phyloP scores from a whole-genome alignment of 2,888 invertebrate genomes.

The Epinotia nisella region DNA sequence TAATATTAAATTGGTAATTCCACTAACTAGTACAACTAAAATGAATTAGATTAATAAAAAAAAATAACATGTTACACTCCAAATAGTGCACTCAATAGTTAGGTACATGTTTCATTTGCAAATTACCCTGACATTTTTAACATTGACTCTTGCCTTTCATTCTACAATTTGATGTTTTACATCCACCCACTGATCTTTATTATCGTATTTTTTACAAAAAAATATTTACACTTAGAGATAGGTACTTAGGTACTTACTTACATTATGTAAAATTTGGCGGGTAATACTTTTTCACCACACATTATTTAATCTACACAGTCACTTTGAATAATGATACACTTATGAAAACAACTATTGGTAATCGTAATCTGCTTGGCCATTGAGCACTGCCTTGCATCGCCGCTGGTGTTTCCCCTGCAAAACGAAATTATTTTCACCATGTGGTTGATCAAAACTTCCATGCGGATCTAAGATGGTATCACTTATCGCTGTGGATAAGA shows the following conservation, averaged over 20 bases:
- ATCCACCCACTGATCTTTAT: slow-evolving; percentile 44
- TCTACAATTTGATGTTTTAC: slow-evolving; percentile 56
- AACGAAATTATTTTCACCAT: slow-evolving; percentile 47
- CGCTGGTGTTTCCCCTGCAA: slow-evolving; percentile 92
- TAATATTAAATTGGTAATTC: neutral
- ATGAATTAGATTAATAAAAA: neutral
- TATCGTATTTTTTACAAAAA: slow-evolving; percentile 26
- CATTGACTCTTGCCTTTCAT: slow-evolving; percentile 60
- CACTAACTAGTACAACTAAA: neutral
- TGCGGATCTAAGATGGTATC: neutral
- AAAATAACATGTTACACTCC: neutral
- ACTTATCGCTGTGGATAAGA: too few relatives aligned
- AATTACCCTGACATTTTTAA: slow-evolving; percentile 67
- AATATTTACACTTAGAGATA: slow-evolving; percentile 43
- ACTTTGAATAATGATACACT: slow-evolving; percentile 47
- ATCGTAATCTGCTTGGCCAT: slow-evolving; percentile 67
- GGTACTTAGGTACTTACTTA: slow-evolving; percentile 11
- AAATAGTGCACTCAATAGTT: neutral
- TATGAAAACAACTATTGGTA: slow-evolving; percentile 54
- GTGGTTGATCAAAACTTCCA: neutral
- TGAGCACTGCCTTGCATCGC: slow-evolving; percentile 91
- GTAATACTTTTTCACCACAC: slow-evolving; percentile 32
- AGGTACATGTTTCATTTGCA: slow-evolving; percentile 6
- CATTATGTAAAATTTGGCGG: slow-evolving; percentile 28
- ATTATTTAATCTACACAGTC: slow-evolving; percentile 36